Evolutionary conservation across 2,113 vertebrate genomes (phyloP), one percentile per base, ranked within the genome.

Genomic region (Atlantisia rogersi): DNA sequence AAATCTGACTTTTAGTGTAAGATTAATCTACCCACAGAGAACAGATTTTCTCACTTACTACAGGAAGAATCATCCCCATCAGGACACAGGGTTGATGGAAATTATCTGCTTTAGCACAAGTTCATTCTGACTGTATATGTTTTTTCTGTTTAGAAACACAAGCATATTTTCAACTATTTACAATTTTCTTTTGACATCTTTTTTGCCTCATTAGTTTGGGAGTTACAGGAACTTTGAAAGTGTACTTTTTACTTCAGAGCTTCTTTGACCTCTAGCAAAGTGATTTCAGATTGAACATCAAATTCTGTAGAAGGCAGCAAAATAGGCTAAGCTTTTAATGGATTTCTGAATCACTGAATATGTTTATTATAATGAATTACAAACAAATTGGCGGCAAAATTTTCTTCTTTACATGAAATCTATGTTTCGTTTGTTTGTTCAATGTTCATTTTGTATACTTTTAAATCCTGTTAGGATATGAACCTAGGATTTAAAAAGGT

Each of bases 321-420:
- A 90, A 60, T 11, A 80, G 18, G 10, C 28, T 85, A 81, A 84
- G 80, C 83, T 85, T 91, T 92, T 91, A 96, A 92, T 76, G 31
- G 16, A 9, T 90, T 91, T 91, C 67, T 44, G 59, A 94, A 46
- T 65, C 55, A 92, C 22, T 60, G 40, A 75, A 53, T 64, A 87
- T 75, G 56, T 78, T 96, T 87, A 55, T 85, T 96, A 92, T 82
- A 94, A 58, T 58, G 35, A 86, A 96, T 95, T 46, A 46, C 44
- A 46, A 46, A 46, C 16, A 4, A 92, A 88, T 89, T 87, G 18
- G 46, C 13, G 92, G 84, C 48, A 94, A 92, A 93, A 89, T 95
- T 90, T 94, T 15, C 70, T 91, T 73, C 78, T 93, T 96, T 95
- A 63, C 83, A 86, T 92, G 77, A 92, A 97, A 92, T 75, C 86